These are phyloP conservation scores for Oncorhynchus tshawytscha DNA, from an alignment of 2,113 vertebrate species.

Conservation along the genomic window DNA sequence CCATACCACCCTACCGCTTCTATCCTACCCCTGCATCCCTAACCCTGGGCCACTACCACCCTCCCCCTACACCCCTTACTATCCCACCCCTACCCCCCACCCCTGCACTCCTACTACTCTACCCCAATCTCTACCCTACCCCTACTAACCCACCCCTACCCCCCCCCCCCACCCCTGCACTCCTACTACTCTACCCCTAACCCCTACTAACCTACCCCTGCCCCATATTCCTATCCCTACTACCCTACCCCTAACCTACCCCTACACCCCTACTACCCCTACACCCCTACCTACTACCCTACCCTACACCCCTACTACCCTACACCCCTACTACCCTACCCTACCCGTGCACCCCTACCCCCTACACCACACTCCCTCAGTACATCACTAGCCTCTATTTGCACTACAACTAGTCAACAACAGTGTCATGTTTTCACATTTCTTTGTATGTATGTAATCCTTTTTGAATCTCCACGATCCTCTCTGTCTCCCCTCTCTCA, in stretches of 20 bases:
- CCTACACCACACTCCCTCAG: not conserved
- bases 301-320: not conserved
- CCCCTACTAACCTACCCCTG: constrained; percentile 35
- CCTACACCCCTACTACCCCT: no score
- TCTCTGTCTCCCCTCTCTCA: no score
- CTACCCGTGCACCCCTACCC: constrained; percentile 39
- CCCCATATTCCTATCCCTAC: constrained; percentile 5
- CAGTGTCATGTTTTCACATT: not conserved
- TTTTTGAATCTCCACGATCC: no score
- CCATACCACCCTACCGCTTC: no score
- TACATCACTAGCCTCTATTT: not conserved
- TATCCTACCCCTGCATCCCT: no score
- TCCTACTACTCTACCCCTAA: constrained; percentile 27
- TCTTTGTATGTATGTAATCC: not conserved
- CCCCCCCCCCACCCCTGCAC: not conserved
- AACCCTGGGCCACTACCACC: no score
- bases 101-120: not conserved
- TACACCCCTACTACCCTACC: constrained; percentile 34
- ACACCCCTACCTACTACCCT: not conserved
- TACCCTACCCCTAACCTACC: not conserved
- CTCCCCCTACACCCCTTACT: no score
- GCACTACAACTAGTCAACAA: not conserved
- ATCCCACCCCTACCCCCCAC: not conserved
- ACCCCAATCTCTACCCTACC: not conserved
- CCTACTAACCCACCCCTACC: not conserved